Evolutionary conservation across 2,113 vertebrate genomes (phyloP).

Genomic region (Pionites leucogaster): DNA sequence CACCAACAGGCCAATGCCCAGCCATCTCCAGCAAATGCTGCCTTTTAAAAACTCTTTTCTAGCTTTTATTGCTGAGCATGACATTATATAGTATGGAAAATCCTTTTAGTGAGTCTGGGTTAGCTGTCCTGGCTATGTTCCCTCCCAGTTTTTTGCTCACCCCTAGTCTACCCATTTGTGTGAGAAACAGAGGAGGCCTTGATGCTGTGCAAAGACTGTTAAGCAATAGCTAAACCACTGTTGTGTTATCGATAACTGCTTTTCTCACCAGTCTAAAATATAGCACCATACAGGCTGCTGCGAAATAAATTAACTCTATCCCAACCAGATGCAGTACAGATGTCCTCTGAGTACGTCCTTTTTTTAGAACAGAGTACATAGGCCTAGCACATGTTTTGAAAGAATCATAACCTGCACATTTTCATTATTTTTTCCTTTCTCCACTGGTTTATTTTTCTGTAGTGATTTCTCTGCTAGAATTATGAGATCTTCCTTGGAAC

Average conservation of each 20-base stretch:
- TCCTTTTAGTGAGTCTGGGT: neutral
- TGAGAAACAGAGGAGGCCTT: neutral
- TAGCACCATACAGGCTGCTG: neutral
- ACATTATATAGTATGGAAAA: neutral
- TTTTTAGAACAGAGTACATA: neutral
- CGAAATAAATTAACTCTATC: neutral
- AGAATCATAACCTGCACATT: neutral
- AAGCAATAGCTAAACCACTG: neutral
- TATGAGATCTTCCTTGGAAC: neutral
- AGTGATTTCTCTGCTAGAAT: neutral
- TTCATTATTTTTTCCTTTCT: neutral
- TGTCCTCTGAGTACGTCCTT: neutral
- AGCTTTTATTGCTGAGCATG: neutral
- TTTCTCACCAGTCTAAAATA: neutral
- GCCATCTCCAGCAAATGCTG: neutral
- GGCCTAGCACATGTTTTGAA: neutral
- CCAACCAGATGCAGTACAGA: neutral
- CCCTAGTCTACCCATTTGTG: neutral
- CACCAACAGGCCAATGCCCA: neutral
- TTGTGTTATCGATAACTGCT: neutral
- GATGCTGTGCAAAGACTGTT: neutral
- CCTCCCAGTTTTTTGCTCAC: neutral
- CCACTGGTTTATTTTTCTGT: neutral
- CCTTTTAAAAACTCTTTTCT: neutral
- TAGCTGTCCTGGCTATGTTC: neutral